Percentiles rank a stretch among this genome's conserved stretches.
These are phyloP conservation scores for Ophioninae sp. DNA, from an alignment of 2,888 invertebrate genomes.

Conservation along the genomic window DNA sequence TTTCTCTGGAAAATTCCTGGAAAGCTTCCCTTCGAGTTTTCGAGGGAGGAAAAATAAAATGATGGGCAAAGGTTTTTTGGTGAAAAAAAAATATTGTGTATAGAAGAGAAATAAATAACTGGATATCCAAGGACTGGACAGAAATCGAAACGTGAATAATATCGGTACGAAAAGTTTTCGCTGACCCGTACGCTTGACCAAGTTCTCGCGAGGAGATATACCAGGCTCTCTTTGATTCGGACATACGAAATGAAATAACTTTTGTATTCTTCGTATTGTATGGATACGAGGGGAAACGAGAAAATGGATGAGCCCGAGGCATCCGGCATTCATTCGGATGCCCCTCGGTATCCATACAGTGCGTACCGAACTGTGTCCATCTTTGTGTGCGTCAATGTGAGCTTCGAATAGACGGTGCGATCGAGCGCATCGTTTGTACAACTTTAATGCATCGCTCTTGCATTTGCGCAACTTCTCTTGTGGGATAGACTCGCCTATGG, in stretches of 20 bases:
- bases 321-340: too few relatives aligned
- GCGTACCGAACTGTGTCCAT: too few relatives aligned
- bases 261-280: conserved; percentile 12
- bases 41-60: too few relatives aligned
- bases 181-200: conserved; percentile 34
- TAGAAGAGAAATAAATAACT: too few relatives aligned
- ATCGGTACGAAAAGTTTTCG: conserved; percentile 43
- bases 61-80: too few relatives aligned
- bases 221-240: conserved; percentile 8
- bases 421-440: conserved; percentile 6
- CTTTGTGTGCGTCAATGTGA: too few relatives aligned
- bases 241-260: conserved; percentile 31
- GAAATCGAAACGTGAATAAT: conserved; percentile 54
- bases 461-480: not conserved
- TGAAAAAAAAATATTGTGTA: too few relatives aligned
- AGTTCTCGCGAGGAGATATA: conserved; percentile 20
- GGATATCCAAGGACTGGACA: conserved; percentile 12
- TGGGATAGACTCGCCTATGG: not conserved
- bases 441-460: conserved; percentile 1
- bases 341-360: too few relatives aligned
- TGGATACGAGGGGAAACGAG: not conserved
- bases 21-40: too few relatives aligned
- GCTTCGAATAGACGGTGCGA: not conserved
- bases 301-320: conserved; percentile 7
- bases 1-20: too few relatives aligned